Evolutionary conservation across 2,797 vertebrate species (phyloP).

Genomic region (Peromyscus nudipes): DNA sequence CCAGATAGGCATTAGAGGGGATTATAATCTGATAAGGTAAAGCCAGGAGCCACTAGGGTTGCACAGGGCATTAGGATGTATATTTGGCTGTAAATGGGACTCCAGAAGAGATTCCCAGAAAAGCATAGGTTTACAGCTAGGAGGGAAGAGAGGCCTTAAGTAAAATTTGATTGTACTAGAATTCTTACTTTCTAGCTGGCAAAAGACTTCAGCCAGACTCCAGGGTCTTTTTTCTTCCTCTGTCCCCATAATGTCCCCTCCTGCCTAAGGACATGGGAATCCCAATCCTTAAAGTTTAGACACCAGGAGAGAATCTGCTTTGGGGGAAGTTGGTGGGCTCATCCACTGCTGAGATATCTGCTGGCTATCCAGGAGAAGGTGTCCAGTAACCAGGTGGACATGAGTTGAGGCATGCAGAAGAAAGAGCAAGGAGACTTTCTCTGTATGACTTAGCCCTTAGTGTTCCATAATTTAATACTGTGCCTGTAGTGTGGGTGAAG

Average conservation of each 20-base stretch:
- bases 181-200: background rate
- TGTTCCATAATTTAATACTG: background rate
- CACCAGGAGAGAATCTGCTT: background rate
- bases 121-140: background rate
- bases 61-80: background rate
- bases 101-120: background rate
- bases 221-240: background rate
- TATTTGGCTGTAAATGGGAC: background rate
- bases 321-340: background rate
- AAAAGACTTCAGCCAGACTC: background rate
- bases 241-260: background rate
- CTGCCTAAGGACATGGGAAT: background rate
- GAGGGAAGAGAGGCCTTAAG: background rate
- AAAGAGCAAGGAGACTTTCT: background rate
- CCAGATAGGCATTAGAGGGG: background rate
- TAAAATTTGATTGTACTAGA: background rate
- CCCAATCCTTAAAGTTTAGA: background rate
- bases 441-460: background rate
- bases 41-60: background rate
- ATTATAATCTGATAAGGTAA: background rate
- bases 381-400: background rate
- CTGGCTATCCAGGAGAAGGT: background rate
- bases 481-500: too few species aligned
- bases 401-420: background rate
- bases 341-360: background rate